phyloP scores from a whole-genome alignment of 1,140 invertebrate genomes.

The Drosophila willistoni region DNA sequence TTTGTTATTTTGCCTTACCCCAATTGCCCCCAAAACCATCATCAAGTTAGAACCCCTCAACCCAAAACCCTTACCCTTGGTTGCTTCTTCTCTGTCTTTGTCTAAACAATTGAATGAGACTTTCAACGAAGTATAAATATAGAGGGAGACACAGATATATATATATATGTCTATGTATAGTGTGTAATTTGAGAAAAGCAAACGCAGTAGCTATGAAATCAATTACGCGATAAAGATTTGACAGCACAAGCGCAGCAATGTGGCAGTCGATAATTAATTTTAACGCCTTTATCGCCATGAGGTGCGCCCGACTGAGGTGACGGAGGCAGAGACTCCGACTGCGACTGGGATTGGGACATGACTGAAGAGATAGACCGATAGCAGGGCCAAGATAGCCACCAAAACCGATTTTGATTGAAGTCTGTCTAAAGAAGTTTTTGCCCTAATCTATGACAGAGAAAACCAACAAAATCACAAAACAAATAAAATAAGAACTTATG shows the following conservation, averaged over 20 bases:
- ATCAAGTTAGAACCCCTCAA: background rate
- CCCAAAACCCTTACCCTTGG: slow-evolving; percentile 5
- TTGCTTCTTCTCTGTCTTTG: slow-evolving; percentile 37
- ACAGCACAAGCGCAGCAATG: slow-evolving; percentile 76
- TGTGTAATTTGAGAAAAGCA: slow-evolving; percentile 76
- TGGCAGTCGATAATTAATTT: slow-evolving; percentile 79
- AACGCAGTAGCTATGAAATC: slow-evolving; percentile 81
- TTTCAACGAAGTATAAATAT: background rate
- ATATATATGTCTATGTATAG: slow-evolving; percentile 18
- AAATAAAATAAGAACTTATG: slow-evolving; percentile 60
- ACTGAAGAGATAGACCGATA: slow-evolving; percentile 62
- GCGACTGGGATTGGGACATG: background rate
- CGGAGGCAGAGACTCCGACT: slow-evolving; percentile 16
- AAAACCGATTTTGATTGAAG: slow-evolving; percentile 70
- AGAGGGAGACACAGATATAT: background rate
- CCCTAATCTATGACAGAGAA: slow-evolving; percentile 69
- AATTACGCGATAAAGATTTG: slow-evolving; percentile 82
- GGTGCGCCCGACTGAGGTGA: slow-evolving; percentile 52
- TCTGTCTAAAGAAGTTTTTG: slow-evolving; percentile 66
- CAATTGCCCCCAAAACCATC: slow-evolving; percentile 64
- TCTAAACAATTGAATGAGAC: slow-evolving; percentile 51
- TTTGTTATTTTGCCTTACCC: slow-evolving; percentile 47
- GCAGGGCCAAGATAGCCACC: slow-evolving; percentile 27
- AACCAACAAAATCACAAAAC: background rate
- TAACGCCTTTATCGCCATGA: slow-evolving; percentile 79